Base-by-base conservation (phyloP, 2,797 vertebrate genomes). In the Paramormyrops hopkinsi region DNA sequence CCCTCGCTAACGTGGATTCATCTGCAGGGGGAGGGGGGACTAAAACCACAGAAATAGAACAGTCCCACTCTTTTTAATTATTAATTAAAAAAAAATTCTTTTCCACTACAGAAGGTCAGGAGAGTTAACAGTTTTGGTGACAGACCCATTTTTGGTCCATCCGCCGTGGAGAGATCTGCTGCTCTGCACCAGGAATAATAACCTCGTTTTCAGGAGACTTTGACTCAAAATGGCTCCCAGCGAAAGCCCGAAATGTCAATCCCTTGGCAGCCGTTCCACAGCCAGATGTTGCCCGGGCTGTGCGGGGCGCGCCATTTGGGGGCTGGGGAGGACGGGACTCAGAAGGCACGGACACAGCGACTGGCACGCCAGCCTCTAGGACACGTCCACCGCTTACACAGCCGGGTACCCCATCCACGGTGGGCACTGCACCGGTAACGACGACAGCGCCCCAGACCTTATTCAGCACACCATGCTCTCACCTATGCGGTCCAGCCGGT, bases 401-500 rank as follows among this genome's bases (percentile, higher is more conserved):
- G 65, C 25, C 11, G 11, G 22, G 65, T 69, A 1, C 0, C 8
- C 14, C 0, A 0, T 17, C 29, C 69, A 73, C 2, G 59, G 73
- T 1, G 41, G 76, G 1, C 79, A 25, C 22, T 12, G 86, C n/a
- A 11, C 3, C 82, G 1, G 51, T 29, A 54, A 86, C 4, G 2
- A 14, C 84, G 8, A 29, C 48, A 37, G 14, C 54, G 29, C 11
- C 69, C 29, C 12, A 37, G 12, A 37, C 7, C 50, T 5, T 44
- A 25, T 51, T 5, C 50, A 2, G 7, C 12, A 22, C 19, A 22
- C 48, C 14, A 9, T n/a, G 83, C 14, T 89, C 96, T 97, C 93
- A 99, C 98, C 98, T 7, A 99, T 99, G 90, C 98, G 97, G 93
- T 99, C 98, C 87, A 99, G 95, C 22, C 98, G 96, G 94, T 99